These are phyloP conservation scores for Anastatus disparis DNA, from an alignment of 1,140 invertebrate species.

Conservation along the genomic window DNA sequence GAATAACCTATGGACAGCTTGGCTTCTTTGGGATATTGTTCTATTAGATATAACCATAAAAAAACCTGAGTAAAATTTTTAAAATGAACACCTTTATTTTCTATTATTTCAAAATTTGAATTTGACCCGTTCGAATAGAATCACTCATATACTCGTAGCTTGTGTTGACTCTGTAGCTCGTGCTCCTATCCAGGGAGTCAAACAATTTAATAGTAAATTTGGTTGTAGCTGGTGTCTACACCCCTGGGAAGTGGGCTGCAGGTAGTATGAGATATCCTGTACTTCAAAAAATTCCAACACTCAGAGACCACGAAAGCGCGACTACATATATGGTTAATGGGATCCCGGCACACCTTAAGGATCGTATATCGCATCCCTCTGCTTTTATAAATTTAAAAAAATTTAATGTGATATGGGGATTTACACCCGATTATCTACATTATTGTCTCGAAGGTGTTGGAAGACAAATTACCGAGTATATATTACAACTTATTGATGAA, in stretches of 20 bases:
- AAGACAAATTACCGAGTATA: not conserved
- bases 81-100: too few species aligned
- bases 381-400: conserved; percentile 11
- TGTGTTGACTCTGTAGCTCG: too few species aligned
- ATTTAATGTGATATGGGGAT: conserved; percentile 14
- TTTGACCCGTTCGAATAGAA: too few species aligned
- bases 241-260: not conserved
- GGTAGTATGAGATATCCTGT: conserved; percentile 3
- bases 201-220: conserved; percentile 27
- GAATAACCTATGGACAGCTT: too few species aligned
- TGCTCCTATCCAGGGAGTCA: too few species aligned
- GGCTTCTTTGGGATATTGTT: too few species aligned
- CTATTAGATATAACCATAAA: too few species aligned
- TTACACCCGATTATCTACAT: conserved; percentile 22
- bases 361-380: not conserved
- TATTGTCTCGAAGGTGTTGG: not conserved
- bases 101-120: too few species aligned
- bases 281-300: too few species aligned
- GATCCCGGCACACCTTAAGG: not conserved
- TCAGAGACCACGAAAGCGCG: not conserved
- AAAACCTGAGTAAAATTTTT: too few species aligned
- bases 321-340: conserved; percentile 2
- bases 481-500: not conserved
- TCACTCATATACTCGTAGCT: too few species aligned
- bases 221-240: conserved; percentile 24